Conservation (phyloP, 2,797 vertebrate species). For the Spizella passerina region DNA sequence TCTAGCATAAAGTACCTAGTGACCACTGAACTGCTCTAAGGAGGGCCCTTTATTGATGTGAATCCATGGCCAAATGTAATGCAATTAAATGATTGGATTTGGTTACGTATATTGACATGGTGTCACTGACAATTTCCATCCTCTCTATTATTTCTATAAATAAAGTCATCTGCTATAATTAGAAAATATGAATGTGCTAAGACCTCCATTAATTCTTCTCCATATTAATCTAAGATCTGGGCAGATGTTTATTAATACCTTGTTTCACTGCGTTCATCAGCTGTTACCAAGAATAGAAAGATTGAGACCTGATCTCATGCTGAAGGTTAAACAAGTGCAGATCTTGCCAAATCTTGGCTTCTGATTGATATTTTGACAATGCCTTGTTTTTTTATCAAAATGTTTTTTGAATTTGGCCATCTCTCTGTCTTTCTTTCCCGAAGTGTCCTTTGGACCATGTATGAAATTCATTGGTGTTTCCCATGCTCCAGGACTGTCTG, state of each 20-base stretch:
- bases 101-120: background rate
- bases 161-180: conserved; percentile 67
- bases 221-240: conserved; percentile 30
- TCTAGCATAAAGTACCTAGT: background rate
- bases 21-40: background rate
- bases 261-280: conserved; percentile 27
- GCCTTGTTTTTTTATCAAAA: background rate
- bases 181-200: conserved; percentile 61
- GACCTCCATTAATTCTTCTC: conserved; percentile 53
- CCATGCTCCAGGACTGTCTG: background rate
- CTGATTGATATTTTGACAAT: background rate
- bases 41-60: background rate
- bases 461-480: rapidly evolving
- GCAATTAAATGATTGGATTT: conserved; percentile 51
- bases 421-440: background rate
- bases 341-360: background rate
- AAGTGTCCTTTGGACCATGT: background rate
- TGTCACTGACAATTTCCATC: conserved; percentile 52
- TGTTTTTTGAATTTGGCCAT: background rate
- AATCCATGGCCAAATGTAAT: background rate
- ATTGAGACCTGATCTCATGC: background rate
- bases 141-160: conserved; percentile 61
- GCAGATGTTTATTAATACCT: conserved; percentile 61
- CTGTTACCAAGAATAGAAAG: conserved; percentile 45
- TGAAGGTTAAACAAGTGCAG: conserved; percentile 41